Conservation (phyloP, 2,113 vertebrate species). For the Eudorcas thomsonii region DNA sequence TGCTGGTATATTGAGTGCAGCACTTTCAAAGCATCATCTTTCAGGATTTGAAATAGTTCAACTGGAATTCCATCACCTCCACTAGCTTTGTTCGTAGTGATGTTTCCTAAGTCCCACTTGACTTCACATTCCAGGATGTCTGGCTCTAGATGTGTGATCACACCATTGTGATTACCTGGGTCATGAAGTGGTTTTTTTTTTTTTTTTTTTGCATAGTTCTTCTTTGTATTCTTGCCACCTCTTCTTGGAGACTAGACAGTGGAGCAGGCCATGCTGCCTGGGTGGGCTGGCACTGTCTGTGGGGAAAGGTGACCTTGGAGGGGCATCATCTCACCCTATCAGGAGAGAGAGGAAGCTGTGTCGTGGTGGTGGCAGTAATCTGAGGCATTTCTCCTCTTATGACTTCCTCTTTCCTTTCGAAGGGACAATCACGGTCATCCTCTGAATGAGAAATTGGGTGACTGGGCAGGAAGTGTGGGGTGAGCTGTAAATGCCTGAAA, state of each 20-base stretch:
- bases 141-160: not conserved
- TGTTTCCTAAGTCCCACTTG: not conserved
- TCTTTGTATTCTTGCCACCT: not conserved
- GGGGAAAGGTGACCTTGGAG: not conserved
- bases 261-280: not conserved
- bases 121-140: not conserved
- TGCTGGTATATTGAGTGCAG: not conserved
- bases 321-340: not conserved
- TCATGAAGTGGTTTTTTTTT: not conserved
- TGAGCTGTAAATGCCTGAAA: not conserved
- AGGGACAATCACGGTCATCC: not conserved
- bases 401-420: not conserved
- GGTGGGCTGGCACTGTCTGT: not conserved
- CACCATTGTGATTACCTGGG: not conserved
- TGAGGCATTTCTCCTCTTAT: not conserved
- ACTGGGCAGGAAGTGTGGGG: not conserved
- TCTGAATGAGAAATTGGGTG: not conserved
- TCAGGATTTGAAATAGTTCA: not conserved
- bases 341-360: not conserved
- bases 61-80: not conserved
- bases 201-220: not conserved
- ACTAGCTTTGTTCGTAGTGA: no score
- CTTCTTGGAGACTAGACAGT: not conserved
- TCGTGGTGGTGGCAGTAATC: not conserved
- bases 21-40: not conserved